Base-by-base conservation (phyloP, 2,113 vertebrate species). In the Xiphias gladius region DNA sequence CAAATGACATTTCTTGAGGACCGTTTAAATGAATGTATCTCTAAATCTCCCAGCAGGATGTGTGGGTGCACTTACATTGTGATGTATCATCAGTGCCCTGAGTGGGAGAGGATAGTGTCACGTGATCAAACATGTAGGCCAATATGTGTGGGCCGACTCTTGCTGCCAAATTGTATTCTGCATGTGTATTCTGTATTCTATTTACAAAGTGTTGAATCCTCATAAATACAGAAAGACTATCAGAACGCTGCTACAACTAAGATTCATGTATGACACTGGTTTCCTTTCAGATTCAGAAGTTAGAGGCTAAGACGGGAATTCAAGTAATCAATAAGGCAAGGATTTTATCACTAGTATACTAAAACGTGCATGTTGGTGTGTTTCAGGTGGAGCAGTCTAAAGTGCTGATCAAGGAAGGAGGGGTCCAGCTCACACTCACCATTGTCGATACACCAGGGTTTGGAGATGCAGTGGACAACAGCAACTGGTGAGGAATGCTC, bases 381-480 rank as follows among this genome's bases (percentile, higher is more conserved):
- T 91, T 88, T 41, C 79, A 96, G 95, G 96, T 96, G 75, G 96
- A 96, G 80, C 95, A 96, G 85, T 96, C 95, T 48, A 96, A 96
- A 89, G 95, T 96, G 24, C 86, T 96, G 85, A 89, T 96, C 32
- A 96, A 96, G 76, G 96, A 96, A 75, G 96, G 96, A 0, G 96
- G 96, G 0, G 96, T 96, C 68, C 96, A 96, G 82, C 94, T 96
- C 75, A 96, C 95, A 0, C 94, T 96, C 69, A 96, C 96, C 52
- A 96, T 96, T 9, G 96, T 96, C 1, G 96, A 96, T 70, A 96
- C 96, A 1, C 96, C 96, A 6, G 96, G 95, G 14, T 96, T 96
- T 63, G 95, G 95, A 28, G 95, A 96, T 37, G 95, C 95, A 0
- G 95, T 96, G 70, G 94, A 96, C 86, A 96, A 96, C 90, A 96